These are phyloP conservation scores for Mus pahari DNA, from an alignment of 2,113 vertebrate species.

Conservation along the genomic window DNA sequence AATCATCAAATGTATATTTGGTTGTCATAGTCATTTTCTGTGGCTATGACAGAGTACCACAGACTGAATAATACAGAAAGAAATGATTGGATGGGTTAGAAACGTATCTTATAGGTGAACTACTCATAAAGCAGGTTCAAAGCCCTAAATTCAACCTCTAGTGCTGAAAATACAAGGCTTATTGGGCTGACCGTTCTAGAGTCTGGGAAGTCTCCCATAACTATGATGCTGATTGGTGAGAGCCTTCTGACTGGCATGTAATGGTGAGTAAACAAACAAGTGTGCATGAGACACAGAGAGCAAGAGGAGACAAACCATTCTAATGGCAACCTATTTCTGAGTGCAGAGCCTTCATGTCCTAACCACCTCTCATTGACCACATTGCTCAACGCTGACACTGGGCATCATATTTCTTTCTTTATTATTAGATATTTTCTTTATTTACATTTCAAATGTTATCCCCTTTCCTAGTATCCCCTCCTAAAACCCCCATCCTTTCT, in stretches of 20 bases:
- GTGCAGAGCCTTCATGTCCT: too few relatives aligned
- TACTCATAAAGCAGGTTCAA: too few relatives aligned
- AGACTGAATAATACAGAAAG: not conserved
- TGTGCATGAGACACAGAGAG: not conserved
- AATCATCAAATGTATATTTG: not conserved
- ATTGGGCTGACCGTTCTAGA: not conserved
- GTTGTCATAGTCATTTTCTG: not conserved
- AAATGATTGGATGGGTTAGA: not conserved
- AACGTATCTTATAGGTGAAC: too few relatives aligned
- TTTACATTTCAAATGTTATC: too few relatives aligned
- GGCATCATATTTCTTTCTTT: too few relatives aligned
- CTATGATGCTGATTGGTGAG: too few relatives aligned
- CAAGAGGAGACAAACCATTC: not conserved
- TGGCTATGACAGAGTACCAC: not conserved
- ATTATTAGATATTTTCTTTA: too few relatives aligned
- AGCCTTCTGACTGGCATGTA: not conserved
- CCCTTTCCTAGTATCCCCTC: too few relatives aligned
- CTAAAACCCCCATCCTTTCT: too few relatives aligned
- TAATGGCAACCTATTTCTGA: not conserved
- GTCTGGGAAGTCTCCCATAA: not conserved
- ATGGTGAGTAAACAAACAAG: not conserved
- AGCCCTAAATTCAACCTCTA: not conserved
- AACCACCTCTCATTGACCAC: not conserved
- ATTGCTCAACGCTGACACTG: not conserved
- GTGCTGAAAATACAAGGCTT: not conserved